Base-by-base conservation (phyloP, 2,888 invertebrate species). In the Brachypalpus laphriformis region DNA sequence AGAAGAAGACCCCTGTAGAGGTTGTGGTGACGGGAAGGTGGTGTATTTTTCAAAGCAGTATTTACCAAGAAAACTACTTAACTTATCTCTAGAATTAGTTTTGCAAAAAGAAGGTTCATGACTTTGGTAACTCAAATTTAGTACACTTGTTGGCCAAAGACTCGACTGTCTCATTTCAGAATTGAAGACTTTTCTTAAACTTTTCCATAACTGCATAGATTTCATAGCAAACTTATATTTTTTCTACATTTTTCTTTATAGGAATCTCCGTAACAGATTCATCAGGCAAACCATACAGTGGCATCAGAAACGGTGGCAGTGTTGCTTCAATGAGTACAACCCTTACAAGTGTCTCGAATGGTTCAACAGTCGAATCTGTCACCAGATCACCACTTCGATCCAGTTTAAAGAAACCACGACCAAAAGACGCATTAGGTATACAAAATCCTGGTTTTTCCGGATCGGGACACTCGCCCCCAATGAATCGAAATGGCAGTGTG, bases 261-360 rank as follows among this genome's bases (percentile, higher is more conserved):
- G 95, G 94, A 88, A 95, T 97, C 89, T 96, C 97, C 51, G 96
- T 97, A 94, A 97, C 97, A 2, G 96, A 96, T 90, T 96, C 97
- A 14, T 97, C 97, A 37, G 97, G 96, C 14, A 96, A 96, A 90
- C 97, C 97, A 0, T 97, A 97, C 91, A 93, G 93, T 88, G 93
- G 93, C 45, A 94, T 94, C 88, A 94, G 94, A 49, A 93, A 92
- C 37, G 96, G 94, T 22, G 96, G 94, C 37, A 95, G 95, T 89
- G 95, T 95, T 87, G 95, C 94, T 2, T 95, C 95, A 0, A 95
- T 95, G 94, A 94, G 94, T 89, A 96, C 96, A 0, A 95, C 95
- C 1, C 94, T 95, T 22, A 96, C 96, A 87, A 93, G 93, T 71
- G 92, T 95, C 66, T 93, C 96, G 74, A 92, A 92, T 87, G 92